Percentiles rank a stretch among this genome's conserved stretches.
phyloP scores from a whole-genome alignment of 2,888 invertebrate species.

The Branchinecta sandiegonensis region DNA sequence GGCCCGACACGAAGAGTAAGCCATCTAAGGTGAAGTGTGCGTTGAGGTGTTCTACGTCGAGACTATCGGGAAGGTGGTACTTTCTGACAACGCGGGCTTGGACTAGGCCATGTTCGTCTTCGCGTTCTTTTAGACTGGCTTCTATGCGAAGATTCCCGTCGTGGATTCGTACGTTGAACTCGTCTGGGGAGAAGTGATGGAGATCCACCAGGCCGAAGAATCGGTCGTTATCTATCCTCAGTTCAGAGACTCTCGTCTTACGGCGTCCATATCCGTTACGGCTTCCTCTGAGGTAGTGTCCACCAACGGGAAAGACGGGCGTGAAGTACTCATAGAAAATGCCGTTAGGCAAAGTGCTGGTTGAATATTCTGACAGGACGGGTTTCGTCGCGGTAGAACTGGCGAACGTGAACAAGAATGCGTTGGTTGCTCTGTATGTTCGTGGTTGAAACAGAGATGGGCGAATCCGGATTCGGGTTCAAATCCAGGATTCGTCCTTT shows the following conservation, averaged over 20 bases:
- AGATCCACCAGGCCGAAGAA: background rate
- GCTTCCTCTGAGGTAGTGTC: background rate
- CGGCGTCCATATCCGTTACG: background rate
- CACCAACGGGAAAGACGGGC: slow-evolving; percentile 6
- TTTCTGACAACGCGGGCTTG: background rate
- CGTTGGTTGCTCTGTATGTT: background rate
- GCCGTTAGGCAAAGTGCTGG: slow-evolving; percentile 6
- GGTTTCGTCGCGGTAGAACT: slow-evolving; percentile 2
- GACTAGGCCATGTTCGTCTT: slow-evolving; percentile 14
- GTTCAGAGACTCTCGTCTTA: background rate
- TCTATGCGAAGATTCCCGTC: background rate
- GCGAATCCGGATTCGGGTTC: too few relatives aligned
- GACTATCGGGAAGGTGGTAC: slow-evolving; percentile 1
- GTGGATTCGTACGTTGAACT: background rate
- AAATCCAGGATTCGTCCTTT: too few relatives aligned
- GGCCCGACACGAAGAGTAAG: background rate
- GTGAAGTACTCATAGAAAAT: background rate
- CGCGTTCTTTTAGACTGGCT: background rate
- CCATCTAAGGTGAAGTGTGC: slow-evolving; percentile 6
- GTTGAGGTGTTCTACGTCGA: background rate
- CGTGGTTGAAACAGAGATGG: too few relatives aligned
- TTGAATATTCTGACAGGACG: slow-evolving; percentile 9
- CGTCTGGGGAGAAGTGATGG: slow-evolving; percentile 6
- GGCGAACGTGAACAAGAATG: background rate
- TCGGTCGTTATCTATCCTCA: slow-evolving; percentile 12